A percentile compares a stretch with the other conserved stretches of the same genome.
phyloP scores from a whole-genome alignment of 2,113 vertebrate genomes.

The Pardalotus punctatus region DNA sequence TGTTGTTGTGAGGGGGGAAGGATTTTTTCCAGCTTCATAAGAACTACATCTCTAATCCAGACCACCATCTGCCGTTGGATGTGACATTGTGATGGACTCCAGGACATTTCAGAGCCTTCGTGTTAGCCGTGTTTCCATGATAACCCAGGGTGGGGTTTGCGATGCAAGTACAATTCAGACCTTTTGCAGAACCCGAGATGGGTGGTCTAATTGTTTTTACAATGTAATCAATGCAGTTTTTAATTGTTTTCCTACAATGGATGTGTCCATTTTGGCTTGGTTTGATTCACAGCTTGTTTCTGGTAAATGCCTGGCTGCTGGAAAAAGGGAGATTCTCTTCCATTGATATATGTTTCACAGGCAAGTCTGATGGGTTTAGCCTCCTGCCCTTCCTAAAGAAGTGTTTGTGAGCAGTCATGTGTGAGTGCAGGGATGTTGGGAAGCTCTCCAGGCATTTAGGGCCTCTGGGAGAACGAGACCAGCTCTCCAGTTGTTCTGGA shows the following conservation, averaged over 20 bases:
- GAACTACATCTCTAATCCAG: constrained; percentile 52
- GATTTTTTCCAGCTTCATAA: constrained; percentile 4
- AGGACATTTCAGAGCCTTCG: constrained; percentile 65
- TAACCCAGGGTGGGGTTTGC: constrained; percentile 49
- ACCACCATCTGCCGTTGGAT: constrained; percentile 62
- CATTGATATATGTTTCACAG: background rate
- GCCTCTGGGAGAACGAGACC: background rate
- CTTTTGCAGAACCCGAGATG: constrained; percentile 45
- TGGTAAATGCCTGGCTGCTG: constrained; percentile 58
- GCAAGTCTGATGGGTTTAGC: background rate
- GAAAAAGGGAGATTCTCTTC: constrained; percentile 20
- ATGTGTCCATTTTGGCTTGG: constrained; percentile 53
- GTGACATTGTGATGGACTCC: constrained; percentile 60
- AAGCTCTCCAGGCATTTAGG: background rate
- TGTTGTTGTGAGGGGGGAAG: background rate
- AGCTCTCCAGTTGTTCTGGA: background rate
- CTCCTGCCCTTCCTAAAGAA: background rate
- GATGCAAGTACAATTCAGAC: constrained; percentile 60
- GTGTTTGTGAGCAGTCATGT: background rate
- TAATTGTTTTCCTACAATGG: constrained; percentile 59
- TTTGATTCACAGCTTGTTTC: constrained; percentile 62
- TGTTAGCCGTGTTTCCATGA: constrained; percentile 40
- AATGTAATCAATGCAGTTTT: constrained; percentile 66
- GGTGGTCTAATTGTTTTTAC: constrained; percentile 68
- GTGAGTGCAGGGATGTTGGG: background rate